phyloP scores from a whole-genome alignment of 2,888 invertebrate species.

The Meteorus colon region DNA sequence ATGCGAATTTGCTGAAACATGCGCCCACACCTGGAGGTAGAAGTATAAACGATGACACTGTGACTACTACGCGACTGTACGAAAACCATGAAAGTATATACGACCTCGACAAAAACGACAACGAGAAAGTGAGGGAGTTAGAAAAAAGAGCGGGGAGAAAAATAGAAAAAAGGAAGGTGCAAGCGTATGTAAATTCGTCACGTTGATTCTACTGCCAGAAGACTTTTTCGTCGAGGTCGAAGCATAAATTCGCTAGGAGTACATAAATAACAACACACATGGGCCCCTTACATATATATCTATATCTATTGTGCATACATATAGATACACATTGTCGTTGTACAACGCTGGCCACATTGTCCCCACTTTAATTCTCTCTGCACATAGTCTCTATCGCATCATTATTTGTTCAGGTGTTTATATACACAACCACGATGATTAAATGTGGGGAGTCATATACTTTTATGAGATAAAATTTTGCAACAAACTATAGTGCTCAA shows the following conservation, averaged over 20 bases:
- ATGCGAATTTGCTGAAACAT: conserved; percentile 43
- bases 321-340: neutral
- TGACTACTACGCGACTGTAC: conserved; percentile 27
- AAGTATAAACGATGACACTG: conserved; percentile 31
- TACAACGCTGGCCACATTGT: neutral
- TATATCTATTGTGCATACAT: neutral
- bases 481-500: conserved; percentile 4
- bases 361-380: conserved; percentile 25
- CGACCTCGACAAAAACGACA: neutral
- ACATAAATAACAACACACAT: conserved; percentile 44
- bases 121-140: neutral
- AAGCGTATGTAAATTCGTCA: conserved; percentile 45
- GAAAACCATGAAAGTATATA: conserved; percentile 2
- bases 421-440: conserved; percentile 34
- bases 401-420: conserved; percentile 44
- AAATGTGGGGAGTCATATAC: conserved; percentile 14
- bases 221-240: conserved; percentile 37
- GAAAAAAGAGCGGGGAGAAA: neutral
- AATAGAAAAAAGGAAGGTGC: conserved; percentile 6
- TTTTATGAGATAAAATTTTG: conserved; percentile 26
- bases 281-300: conserved; percentile 18
- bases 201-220: conserved; percentile 42
- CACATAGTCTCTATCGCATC: conserved; percentile 30
- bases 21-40: conserved; percentile 30
- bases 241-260: conserved; percentile 42